Evolutionary conservation across 1,140 invertebrate species (phyloP).

Genomic region (Euschistus heros): DNA sequence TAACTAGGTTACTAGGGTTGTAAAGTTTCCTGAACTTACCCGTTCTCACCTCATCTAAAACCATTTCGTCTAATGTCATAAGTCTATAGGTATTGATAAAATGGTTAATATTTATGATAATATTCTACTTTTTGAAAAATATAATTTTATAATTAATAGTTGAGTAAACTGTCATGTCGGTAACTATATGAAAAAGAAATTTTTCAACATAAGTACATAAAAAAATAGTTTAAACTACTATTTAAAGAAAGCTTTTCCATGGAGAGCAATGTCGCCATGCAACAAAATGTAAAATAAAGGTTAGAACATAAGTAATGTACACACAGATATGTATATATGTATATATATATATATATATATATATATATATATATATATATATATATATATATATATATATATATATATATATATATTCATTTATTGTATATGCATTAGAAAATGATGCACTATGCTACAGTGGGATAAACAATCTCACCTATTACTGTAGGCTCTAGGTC

Average conservation of each 20-base stretch:
- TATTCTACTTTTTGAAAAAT: no score
- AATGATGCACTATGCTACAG: neutral
- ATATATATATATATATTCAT: neutral
- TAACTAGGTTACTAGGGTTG: constrained; percentile 45
- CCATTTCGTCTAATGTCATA: no score
- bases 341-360: constrained; percentile 1
- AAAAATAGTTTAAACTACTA: no score
- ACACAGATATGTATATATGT: neutral
- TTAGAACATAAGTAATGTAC: no score
- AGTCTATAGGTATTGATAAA: no score
- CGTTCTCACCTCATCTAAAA: constrained; percentile 47
- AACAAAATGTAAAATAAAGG: no score
- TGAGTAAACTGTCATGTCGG: no score
- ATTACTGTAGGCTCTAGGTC: constrained; percentile 38
- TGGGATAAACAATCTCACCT: constrained; percentile 23
- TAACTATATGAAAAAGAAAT: no score
- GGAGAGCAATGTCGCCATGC: neutral
- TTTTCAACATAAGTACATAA: no score
- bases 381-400: neutral
- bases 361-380: neutral
- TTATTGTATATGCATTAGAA: neutral
- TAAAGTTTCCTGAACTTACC: constrained; percentile 50
- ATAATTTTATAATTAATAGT: no score
- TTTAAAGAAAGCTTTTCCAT: neutral
- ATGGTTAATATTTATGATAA: no score